phyloP scores from a whole-genome alignment of 2,113 vertebrate species.

The Albula goreensis region DNA sequence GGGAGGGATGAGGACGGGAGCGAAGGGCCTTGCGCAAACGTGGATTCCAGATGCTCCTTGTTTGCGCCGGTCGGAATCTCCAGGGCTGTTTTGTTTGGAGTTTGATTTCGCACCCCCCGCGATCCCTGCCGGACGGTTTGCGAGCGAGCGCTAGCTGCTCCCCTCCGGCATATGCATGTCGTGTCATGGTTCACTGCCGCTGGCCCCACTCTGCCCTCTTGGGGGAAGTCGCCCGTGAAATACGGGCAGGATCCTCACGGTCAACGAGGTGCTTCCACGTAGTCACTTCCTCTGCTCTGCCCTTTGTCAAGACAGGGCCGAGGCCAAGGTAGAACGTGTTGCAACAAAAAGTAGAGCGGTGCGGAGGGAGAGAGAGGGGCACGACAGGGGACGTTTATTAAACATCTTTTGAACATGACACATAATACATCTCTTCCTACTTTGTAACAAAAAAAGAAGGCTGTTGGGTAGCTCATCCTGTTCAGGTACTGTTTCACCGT shows the following conservation, averaged over 20 bases:
- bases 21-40: constrained; percentile 16
- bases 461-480: too few species aligned
- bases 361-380: not conserved
- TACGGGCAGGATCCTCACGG: constrained; percentile 49
- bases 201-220: constrained; percentile 37
- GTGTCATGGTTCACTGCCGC: constrained; percentile 46
- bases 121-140: not conserved
- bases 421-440: too few species aligned
- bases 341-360: too few species aligned
- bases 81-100: constrained; percentile 44
- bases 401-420: too few species aligned
- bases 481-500: too few species aligned
- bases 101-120: constrained; percentile 46
- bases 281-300: constrained; percentile 32
- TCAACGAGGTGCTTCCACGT: constrained; percentile 31
- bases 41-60: constrained; percentile 45
- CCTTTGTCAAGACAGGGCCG: not conserved
- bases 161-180: constrained; percentile 42
- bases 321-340: too few species aligned
- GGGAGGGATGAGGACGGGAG: not conserved
- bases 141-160: constrained; percentile 17
- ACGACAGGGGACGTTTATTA: too few species aligned
- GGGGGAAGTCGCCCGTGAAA: constrained; percentile 48
- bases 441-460: too few species aligned
- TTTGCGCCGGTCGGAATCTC: constrained; percentile 8